Evolutionary conservation across 1,140 invertebrate genomes (phyloP).

Genomic region (Drosophila kepulauana): DNA sequence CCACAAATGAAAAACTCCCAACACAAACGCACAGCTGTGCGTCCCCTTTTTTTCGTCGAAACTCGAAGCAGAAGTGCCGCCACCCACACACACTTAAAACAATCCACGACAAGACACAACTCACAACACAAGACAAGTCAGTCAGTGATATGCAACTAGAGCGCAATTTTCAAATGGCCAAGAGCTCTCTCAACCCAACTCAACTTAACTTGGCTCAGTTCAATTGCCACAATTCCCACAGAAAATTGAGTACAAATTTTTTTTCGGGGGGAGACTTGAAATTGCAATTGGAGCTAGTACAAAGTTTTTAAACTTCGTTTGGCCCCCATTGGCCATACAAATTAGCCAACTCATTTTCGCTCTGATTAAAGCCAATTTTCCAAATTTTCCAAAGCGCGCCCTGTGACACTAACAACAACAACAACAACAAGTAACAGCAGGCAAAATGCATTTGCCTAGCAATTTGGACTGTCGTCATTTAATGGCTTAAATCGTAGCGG

Average conservation of each 20-base stretch:
- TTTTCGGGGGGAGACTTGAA: neutral
- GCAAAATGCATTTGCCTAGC: slow-evolving; percentile 53
- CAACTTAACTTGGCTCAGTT: neutral
- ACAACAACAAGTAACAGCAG: slow-evolving; percentile 35
- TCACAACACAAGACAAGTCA: neutral
- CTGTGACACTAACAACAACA: slow-evolving; percentile 67
- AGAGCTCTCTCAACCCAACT: slow-evolving; percentile 1
- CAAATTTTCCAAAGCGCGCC: slow-evolving; percentile 66
- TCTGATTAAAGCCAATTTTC: slow-evolving; percentile 83
- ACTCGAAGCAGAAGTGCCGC: slow-evolving; percentile 13
- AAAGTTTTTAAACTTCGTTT: slow-evolving; percentile 9
- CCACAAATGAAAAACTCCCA: slow-evolving; percentile 30
- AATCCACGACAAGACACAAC: neutral
- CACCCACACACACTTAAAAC: slow-evolving; percentile 62
- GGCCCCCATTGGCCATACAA: slow-evolving; percentile 43
- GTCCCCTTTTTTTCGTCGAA: neutral
- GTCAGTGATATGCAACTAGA: slow-evolving; percentile 32
- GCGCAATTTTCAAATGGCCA: slow-evolving; percentile 32
- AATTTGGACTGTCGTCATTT: slow-evolving; percentile 76
- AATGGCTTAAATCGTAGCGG: slow-evolving; percentile 66
- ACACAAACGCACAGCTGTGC: slow-evolving; percentile 51
- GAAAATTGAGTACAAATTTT: slow-evolving; percentile 12
- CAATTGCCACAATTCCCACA: slow-evolving; percentile 58
- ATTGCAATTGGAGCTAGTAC: slow-evolving; percentile 3
- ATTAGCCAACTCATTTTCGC: slow-evolving; percentile 79